Conservation (phyloP, 2,797 vertebrate species). For the Brachymystax lenok region DNA sequence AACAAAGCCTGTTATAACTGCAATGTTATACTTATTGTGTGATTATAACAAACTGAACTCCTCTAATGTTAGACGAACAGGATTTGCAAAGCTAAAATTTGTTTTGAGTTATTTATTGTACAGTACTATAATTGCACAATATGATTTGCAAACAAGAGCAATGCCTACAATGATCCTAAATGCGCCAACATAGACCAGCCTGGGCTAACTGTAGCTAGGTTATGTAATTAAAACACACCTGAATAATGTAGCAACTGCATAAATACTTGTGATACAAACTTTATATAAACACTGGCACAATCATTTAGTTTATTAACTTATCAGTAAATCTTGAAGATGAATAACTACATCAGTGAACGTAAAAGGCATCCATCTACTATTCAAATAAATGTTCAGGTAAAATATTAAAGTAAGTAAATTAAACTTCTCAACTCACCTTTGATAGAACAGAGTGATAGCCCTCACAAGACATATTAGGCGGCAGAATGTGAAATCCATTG, state of each 20-base stretch:
- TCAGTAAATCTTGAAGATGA: neutral
- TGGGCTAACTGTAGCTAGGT: neutral
- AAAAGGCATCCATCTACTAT: no score
- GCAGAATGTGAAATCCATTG: conserved; percentile 69
- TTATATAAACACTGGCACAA: neutral
- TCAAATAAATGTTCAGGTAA: neutral
- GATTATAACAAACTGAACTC: neutral
- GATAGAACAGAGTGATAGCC: conserved; percentile 66
- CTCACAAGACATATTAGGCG: conserved; percentile 66
- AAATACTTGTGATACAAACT: neutral
- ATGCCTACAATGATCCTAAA: neutral
- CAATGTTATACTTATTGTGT: neutral
- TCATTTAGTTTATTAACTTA: neutral
- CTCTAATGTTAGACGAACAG: neutral
- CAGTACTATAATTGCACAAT: neutral
- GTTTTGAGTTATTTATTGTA: neutral
- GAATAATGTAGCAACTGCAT: neutral
- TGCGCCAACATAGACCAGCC: neutral
- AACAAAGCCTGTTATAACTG: neutral
- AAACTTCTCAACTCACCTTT: conserved; percentile 67
- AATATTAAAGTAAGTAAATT: neutral
- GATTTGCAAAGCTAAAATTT: neutral
- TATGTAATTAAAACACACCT: neutral
- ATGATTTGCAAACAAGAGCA: neutral
- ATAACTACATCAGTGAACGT: neutral